Conservation (phyloP, 2,113 vertebrate species). For the Anser cygnoides region DNA sequence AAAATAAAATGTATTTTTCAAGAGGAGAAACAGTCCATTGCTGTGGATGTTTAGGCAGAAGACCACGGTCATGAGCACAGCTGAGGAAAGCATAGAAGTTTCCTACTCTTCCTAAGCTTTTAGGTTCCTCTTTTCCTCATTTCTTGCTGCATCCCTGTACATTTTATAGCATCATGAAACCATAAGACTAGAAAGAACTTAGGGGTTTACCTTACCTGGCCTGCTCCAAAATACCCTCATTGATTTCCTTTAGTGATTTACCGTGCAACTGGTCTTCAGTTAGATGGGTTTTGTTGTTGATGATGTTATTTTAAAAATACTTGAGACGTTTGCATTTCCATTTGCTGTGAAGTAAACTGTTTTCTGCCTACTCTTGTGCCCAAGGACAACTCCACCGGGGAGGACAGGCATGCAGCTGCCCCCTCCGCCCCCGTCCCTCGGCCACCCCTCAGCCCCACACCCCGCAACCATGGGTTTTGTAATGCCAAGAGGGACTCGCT, state of each 20-base stretch:
- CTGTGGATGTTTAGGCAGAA: neutral
- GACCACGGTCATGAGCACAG: neutral
- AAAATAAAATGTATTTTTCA: neutral
- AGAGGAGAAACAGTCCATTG: neutral
- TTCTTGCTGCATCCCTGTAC: neutral
- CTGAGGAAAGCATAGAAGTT: neutral
- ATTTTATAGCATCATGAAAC: neutral
- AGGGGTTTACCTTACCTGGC: too few relatives aligned
- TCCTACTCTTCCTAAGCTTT: neutral
- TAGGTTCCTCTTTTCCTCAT: neutral
- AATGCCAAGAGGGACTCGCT: too few relatives aligned
- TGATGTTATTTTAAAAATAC: neutral
- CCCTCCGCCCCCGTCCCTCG: neutral
- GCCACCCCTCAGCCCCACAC: neutral
- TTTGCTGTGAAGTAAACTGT: neutral
- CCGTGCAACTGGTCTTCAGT: neutral
- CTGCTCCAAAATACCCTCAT: neutral
- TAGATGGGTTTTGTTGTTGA: neutral
- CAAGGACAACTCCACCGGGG: accelerated
- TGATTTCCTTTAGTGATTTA: neutral
- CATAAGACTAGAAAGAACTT: neutral
- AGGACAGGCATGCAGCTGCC: neutral
- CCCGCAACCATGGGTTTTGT: too few relatives aligned
- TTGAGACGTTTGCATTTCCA: neutral
- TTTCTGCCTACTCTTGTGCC: neutral